Conservation (phyloP, 2,797 vertebrate species). For the Astyanax mexicanus region DNA sequence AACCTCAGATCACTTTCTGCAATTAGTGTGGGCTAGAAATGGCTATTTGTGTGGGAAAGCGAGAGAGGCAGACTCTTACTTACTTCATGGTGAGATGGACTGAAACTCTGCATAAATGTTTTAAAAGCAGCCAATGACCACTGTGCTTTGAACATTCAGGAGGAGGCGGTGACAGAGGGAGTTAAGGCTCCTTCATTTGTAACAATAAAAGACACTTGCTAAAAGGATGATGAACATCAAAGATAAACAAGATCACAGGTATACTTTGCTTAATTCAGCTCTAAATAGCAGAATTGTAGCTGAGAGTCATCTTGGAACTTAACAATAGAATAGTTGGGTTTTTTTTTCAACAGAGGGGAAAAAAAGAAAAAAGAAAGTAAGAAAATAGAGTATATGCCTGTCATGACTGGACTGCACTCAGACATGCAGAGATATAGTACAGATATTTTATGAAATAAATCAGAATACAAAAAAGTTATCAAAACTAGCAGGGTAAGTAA, state of each 20-base stretch:
- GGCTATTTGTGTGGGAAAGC: constrained; percentile 40
- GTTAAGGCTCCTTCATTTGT: neutral
- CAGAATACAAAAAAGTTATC: no score
- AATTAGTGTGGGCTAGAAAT: constrained; percentile 52
- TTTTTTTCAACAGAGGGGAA: no score
- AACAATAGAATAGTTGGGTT: no score
- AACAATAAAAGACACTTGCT: neutral
- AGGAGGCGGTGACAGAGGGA: neutral
- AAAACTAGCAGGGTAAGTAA: no score
- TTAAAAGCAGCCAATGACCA: neutral
- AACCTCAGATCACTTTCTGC: constrained; percentile 31
- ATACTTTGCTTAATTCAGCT: neutral
- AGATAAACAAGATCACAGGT: neutral
- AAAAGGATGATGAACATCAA: neutral
- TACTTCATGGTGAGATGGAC: constrained; percentile 9
- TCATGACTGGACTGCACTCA: no score
- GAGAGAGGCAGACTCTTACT: constrained; percentile 6
- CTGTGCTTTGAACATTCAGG: neutral
- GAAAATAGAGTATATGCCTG: no score
- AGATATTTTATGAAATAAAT: no score
- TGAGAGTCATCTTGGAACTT: no score
- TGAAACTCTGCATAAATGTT: neutral
- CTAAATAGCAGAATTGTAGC: neutral
- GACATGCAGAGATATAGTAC: no score
- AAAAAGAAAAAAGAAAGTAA: no score